Conservation (phyloP, 2,113 vertebrate genomes). For the Salvelinus fontinalis region DNA sequence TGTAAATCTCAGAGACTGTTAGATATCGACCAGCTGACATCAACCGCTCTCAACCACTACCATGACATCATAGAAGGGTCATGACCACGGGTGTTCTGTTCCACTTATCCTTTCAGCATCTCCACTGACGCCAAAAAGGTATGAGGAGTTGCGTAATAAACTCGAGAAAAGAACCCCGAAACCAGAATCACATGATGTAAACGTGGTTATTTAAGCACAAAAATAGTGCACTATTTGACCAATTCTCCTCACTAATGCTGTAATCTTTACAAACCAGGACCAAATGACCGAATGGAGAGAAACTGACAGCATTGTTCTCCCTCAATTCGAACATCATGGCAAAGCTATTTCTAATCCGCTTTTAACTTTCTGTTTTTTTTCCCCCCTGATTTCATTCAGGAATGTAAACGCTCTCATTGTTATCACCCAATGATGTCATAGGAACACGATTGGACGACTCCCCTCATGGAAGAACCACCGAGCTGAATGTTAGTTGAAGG, state of each 20-base stretch:
- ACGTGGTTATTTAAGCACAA: no score
- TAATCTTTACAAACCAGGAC: no score
- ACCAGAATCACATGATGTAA: constrained; percentile 28
- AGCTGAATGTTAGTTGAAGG: constrained; percentile 32
- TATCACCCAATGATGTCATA: constrained; percentile 65
- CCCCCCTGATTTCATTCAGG: constrained; percentile 37
- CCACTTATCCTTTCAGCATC: constrained; percentile 12
- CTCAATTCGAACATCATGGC: constrained; percentile 42
- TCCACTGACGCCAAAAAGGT: constrained; percentile 21
- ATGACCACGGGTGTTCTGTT: neutral
- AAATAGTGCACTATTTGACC: neutral
- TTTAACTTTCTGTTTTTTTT: constrained; percentile 60
- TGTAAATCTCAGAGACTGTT: constrained; percentile 31
- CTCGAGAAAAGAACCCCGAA: constrained; percentile 18
- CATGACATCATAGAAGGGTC: neutral
- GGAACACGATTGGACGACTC: constrained; percentile 56
- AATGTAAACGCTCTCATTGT: constrained; percentile 40
- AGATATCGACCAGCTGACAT: neutral
- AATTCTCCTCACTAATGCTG: constrained; percentile 3
- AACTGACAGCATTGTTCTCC: constrained; percentile 38
- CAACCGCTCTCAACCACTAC: neutral
- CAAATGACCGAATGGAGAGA: constrained; percentile 41
- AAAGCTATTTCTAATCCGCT: constrained; percentile 60
- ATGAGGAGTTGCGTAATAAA: constrained; percentile 37
- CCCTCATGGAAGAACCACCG: constrained; percentile 40